These are phyloP conservation scores for Chaetodon trifasciatus DNA, from an alignment of 2,797 vertebrate genomes.

Conservation along the genomic window DNA sequence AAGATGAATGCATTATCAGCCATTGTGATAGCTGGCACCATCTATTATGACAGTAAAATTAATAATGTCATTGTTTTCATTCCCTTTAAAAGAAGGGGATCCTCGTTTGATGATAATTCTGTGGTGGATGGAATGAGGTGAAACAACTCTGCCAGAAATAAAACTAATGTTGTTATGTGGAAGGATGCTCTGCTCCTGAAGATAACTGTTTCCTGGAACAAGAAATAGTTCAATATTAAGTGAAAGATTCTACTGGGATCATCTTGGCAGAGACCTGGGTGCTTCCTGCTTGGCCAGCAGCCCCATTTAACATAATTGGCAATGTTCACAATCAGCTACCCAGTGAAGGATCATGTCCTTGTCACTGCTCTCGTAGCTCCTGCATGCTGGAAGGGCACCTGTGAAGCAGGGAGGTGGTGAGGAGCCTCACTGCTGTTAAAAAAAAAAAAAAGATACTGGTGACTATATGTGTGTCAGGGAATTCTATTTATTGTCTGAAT, in stretches of 20 bases:
- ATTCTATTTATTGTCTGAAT: background rate
- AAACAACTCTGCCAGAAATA: background rate
- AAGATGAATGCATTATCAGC: slow-evolving; percentile 3
- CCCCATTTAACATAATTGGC: slow-evolving; percentile 54
- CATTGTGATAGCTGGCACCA: background rate
- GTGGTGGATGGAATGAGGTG: background rate
- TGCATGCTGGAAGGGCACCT: slow-evolving; percentile 8
- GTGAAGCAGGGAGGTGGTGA: slow-evolving; percentile 3
- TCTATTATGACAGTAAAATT: background rate
- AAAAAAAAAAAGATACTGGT: background rate
- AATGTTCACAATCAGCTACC: slow-evolving; percentile 44
- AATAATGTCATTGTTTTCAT: background rate
- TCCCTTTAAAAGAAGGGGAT: background rate
- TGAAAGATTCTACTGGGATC: slow-evolving; percentile 38
- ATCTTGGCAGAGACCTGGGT: slow-evolving; percentile 31
- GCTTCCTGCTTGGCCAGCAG: slow-evolving; percentile 52
- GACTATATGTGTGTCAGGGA: background rate
- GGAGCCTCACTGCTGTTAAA: slow-evolving; percentile 6
- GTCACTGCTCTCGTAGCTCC: slow-evolving; percentile 20
- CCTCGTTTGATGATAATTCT: background rate
- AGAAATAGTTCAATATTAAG: slow-evolving; percentile 23
- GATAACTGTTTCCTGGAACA: slow-evolving; percentile 9
- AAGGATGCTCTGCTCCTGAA: slow-evolving; percentile 4
- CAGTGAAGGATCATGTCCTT: slow-evolving; percentile 24
- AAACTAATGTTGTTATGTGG: background rate